phyloP scores from a whole-genome alignment of 1,140 invertebrate species.

The Dolichoris vasculosae region DNA sequence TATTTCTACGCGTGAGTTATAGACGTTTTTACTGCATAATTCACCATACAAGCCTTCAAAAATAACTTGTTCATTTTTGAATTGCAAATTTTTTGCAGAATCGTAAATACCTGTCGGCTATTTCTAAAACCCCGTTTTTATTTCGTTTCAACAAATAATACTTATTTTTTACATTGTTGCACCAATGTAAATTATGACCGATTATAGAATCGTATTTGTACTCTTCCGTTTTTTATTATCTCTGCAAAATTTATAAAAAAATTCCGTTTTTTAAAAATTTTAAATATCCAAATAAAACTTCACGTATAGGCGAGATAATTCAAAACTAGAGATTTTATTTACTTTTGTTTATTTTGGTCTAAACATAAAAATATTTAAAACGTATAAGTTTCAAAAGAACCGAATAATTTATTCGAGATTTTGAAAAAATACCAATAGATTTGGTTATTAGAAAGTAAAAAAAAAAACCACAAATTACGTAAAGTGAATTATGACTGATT shows the following conservation, averaged over 20 bases:
- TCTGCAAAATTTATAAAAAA: not conserved
- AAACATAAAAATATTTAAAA: no score
- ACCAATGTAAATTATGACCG: not conserved
- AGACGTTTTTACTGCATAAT: conserved; percentile 1
- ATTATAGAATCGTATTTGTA: not conserved
- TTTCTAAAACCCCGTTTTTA: not conserved
- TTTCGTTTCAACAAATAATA: not conserved
- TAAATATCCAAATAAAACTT: not conserved
- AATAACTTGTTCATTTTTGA: not conserved
- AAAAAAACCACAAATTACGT: not conserved
- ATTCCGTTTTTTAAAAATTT: not conserved
- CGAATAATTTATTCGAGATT: not conserved
- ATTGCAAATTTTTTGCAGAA: conserved; percentile 23
- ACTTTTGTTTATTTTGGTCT: no score
- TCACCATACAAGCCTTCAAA: not conserved
- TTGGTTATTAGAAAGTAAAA: not conserved
- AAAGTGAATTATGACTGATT: conserved; percentile 4
- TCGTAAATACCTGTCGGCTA: not conserved
- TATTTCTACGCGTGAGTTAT: not conserved
- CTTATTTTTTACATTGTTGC: not conserved
- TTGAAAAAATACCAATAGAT: not conserved
- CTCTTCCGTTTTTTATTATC: no score
- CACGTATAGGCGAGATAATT: no score
- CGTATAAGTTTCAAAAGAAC: no score
- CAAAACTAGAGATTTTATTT: no score